A percentile compares a stretch with the other conserved stretches of the same genome.
phyloP scores from a whole-genome alignment of 2,113 vertebrate species.

The Alligator sinensis region DNA sequence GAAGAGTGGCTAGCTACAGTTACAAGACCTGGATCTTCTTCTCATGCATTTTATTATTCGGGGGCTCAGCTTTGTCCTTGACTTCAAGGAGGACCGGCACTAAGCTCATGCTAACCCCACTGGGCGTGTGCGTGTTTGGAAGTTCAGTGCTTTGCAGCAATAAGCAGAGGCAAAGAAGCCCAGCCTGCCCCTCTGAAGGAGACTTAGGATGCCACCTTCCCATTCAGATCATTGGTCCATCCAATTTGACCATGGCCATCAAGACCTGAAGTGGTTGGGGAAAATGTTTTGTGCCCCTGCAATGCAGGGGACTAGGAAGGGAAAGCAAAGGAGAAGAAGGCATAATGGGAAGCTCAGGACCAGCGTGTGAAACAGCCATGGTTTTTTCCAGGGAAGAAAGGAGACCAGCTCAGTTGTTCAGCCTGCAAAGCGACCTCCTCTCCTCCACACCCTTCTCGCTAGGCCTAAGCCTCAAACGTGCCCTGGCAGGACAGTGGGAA shows the following conservation, averaged over 20 bases:
- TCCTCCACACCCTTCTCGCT: not conserved
- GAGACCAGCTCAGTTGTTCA: not conserved
- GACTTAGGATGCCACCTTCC: not conserved
- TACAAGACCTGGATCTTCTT: not conserved
- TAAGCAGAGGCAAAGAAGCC: not conserved
- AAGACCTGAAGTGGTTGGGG: not conserved
- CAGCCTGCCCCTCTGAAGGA: not conserved
- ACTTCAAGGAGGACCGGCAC: not conserved
- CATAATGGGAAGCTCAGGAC: not conserved
- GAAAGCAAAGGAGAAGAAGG: not conserved
- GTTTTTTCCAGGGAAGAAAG: not conserved
- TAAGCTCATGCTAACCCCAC: not conserved
- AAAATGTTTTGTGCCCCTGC: not conserved
- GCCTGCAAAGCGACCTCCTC: not conserved
- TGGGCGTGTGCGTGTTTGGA: not conserved
- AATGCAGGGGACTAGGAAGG: not conserved
- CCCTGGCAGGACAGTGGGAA: not conserved
- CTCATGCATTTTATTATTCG: not conserved
- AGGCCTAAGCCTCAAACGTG: not conserved
- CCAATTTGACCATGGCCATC: not conserved
- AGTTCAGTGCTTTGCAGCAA: no score
- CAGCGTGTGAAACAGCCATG: not conserved
- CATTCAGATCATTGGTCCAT: not conserved
- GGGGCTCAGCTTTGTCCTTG: not conserved
- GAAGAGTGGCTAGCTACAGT: not conserved